Conservation (phyloP, 2,797 vertebrate species). For the Siniperca undulata region DNA sequence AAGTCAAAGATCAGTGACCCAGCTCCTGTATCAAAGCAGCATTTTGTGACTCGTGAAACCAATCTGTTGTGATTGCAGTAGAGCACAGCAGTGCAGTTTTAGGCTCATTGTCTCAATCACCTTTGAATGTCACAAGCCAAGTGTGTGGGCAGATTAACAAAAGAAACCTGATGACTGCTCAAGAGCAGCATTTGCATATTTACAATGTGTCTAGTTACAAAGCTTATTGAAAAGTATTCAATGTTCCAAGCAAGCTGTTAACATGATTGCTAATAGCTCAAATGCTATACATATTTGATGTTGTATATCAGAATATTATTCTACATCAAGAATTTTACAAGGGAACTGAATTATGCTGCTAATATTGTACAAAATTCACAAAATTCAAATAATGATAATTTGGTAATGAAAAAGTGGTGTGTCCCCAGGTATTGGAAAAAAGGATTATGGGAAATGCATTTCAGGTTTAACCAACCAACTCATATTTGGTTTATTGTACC, state of each 20-base stretch:
- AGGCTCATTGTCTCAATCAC: constrained; percentile 53
- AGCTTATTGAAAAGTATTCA: constrained; percentile 19
- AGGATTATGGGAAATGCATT: neutral
- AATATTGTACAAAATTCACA: neutral
- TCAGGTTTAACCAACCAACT: neutral
- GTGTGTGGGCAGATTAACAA: constrained; percentile 61
- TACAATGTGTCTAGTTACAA: constrained; percentile 34
- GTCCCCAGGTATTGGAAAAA: neutral
- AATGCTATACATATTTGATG: neutral
- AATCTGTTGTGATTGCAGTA: constrained; percentile 50
- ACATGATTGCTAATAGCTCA: constrained; percentile 11
- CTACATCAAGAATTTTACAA: neutral
- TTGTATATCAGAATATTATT: neutral
- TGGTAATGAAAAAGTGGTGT: neutral
- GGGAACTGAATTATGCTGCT: neutral
- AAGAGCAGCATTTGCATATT: constrained; percentile 48
- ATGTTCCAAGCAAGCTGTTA: constrained; percentile 20
- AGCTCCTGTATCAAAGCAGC: constrained; percentile 49
- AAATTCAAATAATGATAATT: neutral
- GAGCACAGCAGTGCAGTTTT: constrained; percentile 18
- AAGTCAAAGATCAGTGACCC: constrained; percentile 45
- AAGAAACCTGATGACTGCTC: constrained; percentile 36
- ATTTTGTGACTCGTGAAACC: constrained; percentile 49
- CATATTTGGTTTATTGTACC: neutral
- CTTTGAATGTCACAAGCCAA: constrained; percentile 54